These are phyloP conservation scores for Yponomeuta sedellus DNA, from an alignment of 2,888 invertebrate genomes.

Conservation along the genomic window DNA sequence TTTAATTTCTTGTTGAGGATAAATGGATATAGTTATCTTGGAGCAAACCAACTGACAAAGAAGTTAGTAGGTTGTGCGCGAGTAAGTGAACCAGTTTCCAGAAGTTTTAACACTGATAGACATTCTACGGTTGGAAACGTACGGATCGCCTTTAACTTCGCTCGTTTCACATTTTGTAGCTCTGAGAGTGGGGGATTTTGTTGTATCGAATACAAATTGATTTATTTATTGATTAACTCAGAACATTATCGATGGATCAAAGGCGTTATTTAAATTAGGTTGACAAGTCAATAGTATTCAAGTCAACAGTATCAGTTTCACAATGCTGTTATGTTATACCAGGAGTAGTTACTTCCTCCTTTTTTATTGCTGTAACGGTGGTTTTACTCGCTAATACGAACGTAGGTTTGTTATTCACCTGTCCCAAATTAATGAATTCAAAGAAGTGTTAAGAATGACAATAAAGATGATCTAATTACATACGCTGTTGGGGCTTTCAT, in stretches of 20 bases:
- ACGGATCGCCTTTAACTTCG: constrained; percentile 6
- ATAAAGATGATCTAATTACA: too few relatives aligned
- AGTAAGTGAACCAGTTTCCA: background rate
- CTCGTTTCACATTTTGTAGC: background rate
- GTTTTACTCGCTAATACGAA: too few relatives aligned
- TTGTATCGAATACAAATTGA: background rate
- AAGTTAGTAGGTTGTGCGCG: background rate
- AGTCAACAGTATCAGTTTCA: too few relatives aligned
- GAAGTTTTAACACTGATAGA: constrained; percentile 3
- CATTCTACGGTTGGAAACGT: background rate
- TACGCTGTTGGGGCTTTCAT: too few relatives aligned
- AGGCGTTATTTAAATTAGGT: too few relatives aligned
- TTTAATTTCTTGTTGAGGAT: constrained; percentile 40
- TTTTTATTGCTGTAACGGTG: too few relatives aligned
- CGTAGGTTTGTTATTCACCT: too few relatives aligned
- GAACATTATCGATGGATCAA: background rate
- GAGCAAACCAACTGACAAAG: background rate
- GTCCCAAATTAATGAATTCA: too few relatives aligned
- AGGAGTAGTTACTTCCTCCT: too few relatives aligned
- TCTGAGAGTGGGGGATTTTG: background rate
- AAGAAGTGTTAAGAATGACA: too few relatives aligned
- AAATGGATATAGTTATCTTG: constrained; percentile 17
- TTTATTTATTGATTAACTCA: background rate
- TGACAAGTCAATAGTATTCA: too few relatives aligned
- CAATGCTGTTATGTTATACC: too few relatives aligned